These are phyloP conservation scores for Phymorhynchus buccinoides DNA, from an alignment of 1,140 invertebrate species.

Conservation along the genomic window DNA sequence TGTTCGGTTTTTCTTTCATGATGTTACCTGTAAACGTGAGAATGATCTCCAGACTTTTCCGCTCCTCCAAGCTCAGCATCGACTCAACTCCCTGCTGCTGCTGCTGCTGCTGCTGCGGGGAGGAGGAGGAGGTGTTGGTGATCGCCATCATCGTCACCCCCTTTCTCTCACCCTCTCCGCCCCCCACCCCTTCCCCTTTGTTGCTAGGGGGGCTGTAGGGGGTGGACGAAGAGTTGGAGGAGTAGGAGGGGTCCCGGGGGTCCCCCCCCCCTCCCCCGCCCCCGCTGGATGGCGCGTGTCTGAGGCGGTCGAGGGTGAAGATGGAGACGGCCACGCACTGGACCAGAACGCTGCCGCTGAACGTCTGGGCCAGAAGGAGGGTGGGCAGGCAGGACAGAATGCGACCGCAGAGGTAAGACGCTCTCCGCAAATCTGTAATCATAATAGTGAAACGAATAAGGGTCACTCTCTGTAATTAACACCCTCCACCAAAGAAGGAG, in stretches of 20 bases:
- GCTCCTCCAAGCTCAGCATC: slow-evolving; percentile 62
- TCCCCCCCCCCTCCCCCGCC: background rate
- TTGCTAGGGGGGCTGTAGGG: background rate
- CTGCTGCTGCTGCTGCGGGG: too few relatives aligned
- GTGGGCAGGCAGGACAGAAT: slow-evolving; percentile 81
- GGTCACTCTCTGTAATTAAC: too few relatives aligned
- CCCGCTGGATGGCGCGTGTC: slow-evolving; percentile 60
- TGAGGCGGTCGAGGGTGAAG: slow-evolving; percentile 80
- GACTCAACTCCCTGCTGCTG: too few relatives aligned
- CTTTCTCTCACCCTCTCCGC: background rate
- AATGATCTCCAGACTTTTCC: slow-evolving; percentile 76
- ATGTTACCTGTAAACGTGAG: slow-evolving; percentile 80
- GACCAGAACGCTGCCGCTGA: slow-evolving; percentile 82
- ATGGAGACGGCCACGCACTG: slow-evolving; percentile 85
- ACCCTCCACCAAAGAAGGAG: too few relatives aligned
- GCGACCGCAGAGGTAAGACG: slow-evolving; percentile 77
- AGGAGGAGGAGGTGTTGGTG: too few relatives aligned
- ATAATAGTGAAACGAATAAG: too few relatives aligned
- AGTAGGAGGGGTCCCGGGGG: background rate
- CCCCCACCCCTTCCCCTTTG: background rate
- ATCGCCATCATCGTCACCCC: background rate
- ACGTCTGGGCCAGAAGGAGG: slow-evolving; percentile 84
- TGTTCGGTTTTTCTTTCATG: too few relatives aligned
- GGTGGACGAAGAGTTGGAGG: background rate
- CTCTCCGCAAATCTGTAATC: slow-evolving; percentile 75